Evolutionary conservation across 2,113 vertebrate species (phyloP), one percentile per base, ranked within the genome.

Genomic region (Hyla sarda): DNA sequence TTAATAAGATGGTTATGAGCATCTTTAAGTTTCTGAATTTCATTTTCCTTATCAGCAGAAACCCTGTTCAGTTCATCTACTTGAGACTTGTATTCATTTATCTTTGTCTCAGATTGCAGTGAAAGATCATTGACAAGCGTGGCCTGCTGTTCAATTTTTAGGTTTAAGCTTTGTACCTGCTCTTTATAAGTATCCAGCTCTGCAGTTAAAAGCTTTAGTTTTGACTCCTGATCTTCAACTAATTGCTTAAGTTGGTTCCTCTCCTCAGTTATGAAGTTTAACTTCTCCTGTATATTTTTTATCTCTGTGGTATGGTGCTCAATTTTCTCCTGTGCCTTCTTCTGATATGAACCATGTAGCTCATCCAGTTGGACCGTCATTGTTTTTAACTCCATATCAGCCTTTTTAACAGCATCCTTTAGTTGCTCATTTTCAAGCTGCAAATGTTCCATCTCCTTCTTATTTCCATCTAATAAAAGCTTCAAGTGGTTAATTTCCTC

Each of bases 401-500:
- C 89, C 75, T 91, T 94, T 86, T 93, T 88, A n/a, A 89, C 87
- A 83, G 89, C 90, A 58, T 95, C 94, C 73, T 93, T 92, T 25
- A 97, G 88, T 54, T 88, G 88, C 67, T 87, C 91, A 87, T 96
- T 91, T 56, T 13, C 92, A n/a, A 87, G 73, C 77, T 89, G 87
- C 21, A 92, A 89, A 30, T 95, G 93, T 86, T 94, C 89, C 32
- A 96, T 56, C 62, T 92, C 89, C 76, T 92, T 95, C 25, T 97
- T 94, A 72, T 95, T 98, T 82, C 96, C 96, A 78, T 95, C 91
- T 74, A 98, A 60, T 7, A 94, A 91, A 47, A 95, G 91, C 72
- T 90, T 95, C 34, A 98, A 89, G 1, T 94, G 93, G 78, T 93
- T 95, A 23, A 98, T 89, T 75, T 99, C 95, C 52, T 96, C 94